Conservation (phyloP, 2,888 invertebrate species). For the Calliopum simillimum region DNA sequence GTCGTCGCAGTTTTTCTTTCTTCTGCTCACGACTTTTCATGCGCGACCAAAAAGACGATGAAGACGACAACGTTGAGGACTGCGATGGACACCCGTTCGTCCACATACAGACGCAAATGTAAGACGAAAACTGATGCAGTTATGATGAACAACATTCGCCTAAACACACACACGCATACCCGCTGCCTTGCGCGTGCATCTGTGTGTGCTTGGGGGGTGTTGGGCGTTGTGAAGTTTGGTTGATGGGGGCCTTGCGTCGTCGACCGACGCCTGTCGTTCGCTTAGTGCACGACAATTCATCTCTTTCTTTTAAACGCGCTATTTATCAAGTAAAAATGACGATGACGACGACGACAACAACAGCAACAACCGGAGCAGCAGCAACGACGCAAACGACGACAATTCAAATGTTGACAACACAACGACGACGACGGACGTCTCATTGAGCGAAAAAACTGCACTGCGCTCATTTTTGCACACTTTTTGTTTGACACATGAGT, state of each 20-base stretch:
- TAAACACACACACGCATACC: slow-evolving; percentile 29
- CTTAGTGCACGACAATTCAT: slow-evolving; percentile 65
- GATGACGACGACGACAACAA: slow-evolving; percentile 55
- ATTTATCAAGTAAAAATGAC: slow-evolving; percentile 65
- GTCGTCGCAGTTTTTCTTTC: slow-evolving; percentile 23
- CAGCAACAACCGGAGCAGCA: slow-evolving; percentile 41
- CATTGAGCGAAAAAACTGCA: slow-evolving; percentile 35
- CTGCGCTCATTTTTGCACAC: slow-evolving; percentile 41
- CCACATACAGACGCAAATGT: not conserved
- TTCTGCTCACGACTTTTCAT: slow-evolving; percentile 19
- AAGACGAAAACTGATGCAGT: slow-evolving; percentile 29
- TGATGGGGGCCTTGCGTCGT: not conserved
- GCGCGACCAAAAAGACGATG: slow-evolving; percentile 39
- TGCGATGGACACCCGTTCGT: slow-evolving; percentile 37
- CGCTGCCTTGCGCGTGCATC: slow-evolving; percentile 22
- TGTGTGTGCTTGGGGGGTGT: slow-evolving; percentile 9
- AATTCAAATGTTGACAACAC: slow-evolving; percentile 27
- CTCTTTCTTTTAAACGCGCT: slow-evolving; percentile 66
- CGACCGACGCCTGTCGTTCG: slow-evolving; percentile 25
- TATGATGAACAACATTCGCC: slow-evolving; percentile 30
- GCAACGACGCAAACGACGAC: slow-evolving; percentile 35
- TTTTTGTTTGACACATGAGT: slow-evolving; percentile 21
- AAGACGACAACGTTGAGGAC: slow-evolving; percentile 22
- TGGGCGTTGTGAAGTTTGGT: slow-evolving; percentile 12
- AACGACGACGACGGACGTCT: slow-evolving; percentile 15